Percentiles rank a stretch among this genome's conserved stretches.
These are phyloP conservation scores for Charina bottae DNA, from an alignment of 2,113 vertebrate genomes.

Conservation along the genomic window DNA sequence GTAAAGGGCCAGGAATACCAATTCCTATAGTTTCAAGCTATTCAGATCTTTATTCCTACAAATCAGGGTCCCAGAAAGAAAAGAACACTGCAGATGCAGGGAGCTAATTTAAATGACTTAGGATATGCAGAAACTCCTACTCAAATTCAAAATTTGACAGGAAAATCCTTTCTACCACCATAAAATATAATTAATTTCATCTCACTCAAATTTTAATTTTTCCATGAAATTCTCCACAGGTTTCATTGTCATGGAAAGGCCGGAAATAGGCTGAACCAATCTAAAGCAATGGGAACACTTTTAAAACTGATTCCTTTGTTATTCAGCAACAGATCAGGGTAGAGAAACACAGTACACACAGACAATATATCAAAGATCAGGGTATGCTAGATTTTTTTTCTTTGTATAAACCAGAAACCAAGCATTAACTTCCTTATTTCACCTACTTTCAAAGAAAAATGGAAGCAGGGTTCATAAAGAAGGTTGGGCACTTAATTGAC, in stretches of 20 bases:
- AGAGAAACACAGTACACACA: neutral
- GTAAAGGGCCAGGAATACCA: neutral
- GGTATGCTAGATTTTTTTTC: neutral
- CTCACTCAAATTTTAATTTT: neutral
- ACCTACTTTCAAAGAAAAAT: neutral
- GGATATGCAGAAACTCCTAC: neutral
- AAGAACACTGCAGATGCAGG: neutral
- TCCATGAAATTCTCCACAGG: neutral
- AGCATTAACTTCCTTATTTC: neutral
- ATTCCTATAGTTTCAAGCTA: neutral
- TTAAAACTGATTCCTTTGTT: neutral
- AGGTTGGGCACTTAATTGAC: neutral
- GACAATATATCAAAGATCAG: neutral
- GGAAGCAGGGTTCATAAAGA: neutral
- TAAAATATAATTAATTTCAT: neutral
- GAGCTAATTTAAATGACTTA: neutral
- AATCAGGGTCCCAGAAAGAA: neutral
- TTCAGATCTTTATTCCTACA: neutral
- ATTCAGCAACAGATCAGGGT: neutral
- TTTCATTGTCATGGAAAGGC: neutral
- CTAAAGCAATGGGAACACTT: neutral
- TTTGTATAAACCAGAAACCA: neutral
- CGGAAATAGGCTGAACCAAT: neutral
- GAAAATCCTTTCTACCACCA: neutral
- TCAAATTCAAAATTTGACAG: neutral